A percentile compares a stretch with the other conserved stretches of the same genome.
phyloP scores from a whole-genome alignment of 1,140 invertebrate genomes.

The Pachypeltis micranthus region DNA sequence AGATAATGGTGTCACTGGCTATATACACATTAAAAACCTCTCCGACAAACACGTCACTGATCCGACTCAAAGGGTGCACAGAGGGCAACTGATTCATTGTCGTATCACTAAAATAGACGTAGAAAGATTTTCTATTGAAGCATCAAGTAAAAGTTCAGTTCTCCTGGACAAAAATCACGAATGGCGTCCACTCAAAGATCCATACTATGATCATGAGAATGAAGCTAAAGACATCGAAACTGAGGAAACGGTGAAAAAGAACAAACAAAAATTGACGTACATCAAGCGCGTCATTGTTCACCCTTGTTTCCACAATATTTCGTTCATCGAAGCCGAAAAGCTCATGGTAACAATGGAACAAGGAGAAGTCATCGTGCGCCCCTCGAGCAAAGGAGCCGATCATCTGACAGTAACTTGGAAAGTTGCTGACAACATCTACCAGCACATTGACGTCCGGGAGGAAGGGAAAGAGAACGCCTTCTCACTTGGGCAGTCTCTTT shows the following conservation, averaged over 20 bases:
- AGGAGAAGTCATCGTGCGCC: slow-evolving; percentile 90
- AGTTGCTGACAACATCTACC: slow-evolving; percentile 83
- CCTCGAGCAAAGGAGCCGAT: slow-evolving; percentile 90
- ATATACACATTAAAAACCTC: slow-evolving; percentile 89
- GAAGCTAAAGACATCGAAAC: slow-evolving; percentile 69
- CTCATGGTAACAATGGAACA: slow-evolving; percentile 84
- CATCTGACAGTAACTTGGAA: slow-evolving; percentile 98
- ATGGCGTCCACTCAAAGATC: slow-evolving; percentile 79
- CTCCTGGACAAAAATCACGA: slow-evolving; percentile 80
- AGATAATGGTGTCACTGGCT: slow-evolving; percentile 90
- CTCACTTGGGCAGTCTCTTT: slow-evolving; percentile 77
- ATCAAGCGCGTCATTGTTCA: slow-evolving; percentile 95
- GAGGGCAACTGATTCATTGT: slow-evolving; percentile 81
- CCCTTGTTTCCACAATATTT: slow-evolving; percentile 94
- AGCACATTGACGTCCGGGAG: slow-evolving; percentile 92
- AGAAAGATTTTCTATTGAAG: slow-evolving; percentile 85
- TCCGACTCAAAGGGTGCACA: slow-evolving; percentile 78
- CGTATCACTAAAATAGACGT: slow-evolving; percentile 93
- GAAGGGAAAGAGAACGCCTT: slow-evolving; percentile 95
- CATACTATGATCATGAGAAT: slow-evolving; percentile 79
- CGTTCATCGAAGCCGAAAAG: slow-evolving; percentile 83
- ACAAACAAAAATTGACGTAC: slow-evolving; percentile 65
- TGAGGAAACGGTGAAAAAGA: slow-evolving; percentile 70
- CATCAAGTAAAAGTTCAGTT: slow-evolving; percentile 88
- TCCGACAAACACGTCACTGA: slow-evolving; percentile 89